Percentiles rank a stretch among this genome's conserved stretches.
Evolutionary conservation across 2,888 invertebrate genomes (phyloP).

Genomic region (Glyphotaelius pellucidus): DNA sequence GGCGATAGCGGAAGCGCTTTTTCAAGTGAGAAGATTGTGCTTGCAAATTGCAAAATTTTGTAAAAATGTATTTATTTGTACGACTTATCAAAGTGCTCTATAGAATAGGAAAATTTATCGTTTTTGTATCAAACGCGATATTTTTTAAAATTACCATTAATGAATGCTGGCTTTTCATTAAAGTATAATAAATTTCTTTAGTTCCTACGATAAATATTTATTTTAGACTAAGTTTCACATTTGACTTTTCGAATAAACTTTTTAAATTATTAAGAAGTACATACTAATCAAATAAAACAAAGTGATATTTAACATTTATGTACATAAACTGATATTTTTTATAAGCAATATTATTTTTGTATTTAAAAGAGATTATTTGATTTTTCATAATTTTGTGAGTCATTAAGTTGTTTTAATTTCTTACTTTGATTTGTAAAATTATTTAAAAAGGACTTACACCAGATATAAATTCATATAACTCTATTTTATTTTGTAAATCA

Average conservation of each 20-base stretch:
- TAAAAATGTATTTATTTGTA: slow-evolving; percentile 39
- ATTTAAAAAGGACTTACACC: slow-evolving; percentile 5
- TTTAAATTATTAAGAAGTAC: slow-evolving; percentile 9
- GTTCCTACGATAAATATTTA: slow-evolving; percentile 62
- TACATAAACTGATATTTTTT: slow-evolving; percentile 41
- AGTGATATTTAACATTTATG: slow-evolving; percentile 41
- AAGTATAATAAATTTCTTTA: slow-evolving; percentile 52
- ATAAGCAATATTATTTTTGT: slow-evolving; percentile 40
- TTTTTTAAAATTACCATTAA: slow-evolving; percentile 54
- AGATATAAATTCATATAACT: slow-evolving; percentile 14
- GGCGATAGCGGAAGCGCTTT: slow-evolving; percentile 3
- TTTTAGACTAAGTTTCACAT: slow-evolving; percentile 52
- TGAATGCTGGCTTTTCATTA: slow-evolving; percentile 52
- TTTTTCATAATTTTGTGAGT: slow-evolving; percentile 33
- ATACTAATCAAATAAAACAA: slow-evolving; percentile 36
- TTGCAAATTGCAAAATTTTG: slow-evolving; percentile 13
- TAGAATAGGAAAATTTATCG: slow-evolving; percentile 34
- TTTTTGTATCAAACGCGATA: slow-evolving; percentile 62
- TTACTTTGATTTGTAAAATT: slow-evolving; percentile 37
- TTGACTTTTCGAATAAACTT: slow-evolving; percentile 32
- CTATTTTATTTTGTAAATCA: slow-evolving; percentile 52
- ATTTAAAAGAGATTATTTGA: slow-evolving; percentile 37
- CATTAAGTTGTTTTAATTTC: slow-evolving; percentile 27
- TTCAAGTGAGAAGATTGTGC: slow-evolving; percentile 3
- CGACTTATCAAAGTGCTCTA: slow-evolving; percentile 36